These are phyloP conservation scores for Atta cephalotes DNA, from an alignment of 1,140 invertebrate genomes.

Conservation along the genomic window DNA sequence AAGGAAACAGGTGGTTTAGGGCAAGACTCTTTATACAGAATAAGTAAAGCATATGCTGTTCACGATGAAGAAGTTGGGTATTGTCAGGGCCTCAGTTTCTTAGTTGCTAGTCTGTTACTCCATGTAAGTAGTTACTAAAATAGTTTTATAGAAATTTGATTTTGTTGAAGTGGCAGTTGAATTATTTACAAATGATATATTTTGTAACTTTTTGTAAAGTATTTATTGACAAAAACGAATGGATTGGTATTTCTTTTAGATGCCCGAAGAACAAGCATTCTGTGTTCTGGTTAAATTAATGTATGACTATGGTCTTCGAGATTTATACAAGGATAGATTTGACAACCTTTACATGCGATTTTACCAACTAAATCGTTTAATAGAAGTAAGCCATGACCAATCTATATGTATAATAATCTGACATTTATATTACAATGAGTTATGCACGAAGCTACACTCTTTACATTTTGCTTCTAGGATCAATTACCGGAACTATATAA, in stretches of 20 bases:
- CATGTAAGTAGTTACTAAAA: constrained; percentile 91
- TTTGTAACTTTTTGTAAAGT: constrained; percentile 26
- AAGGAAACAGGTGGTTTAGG: constrained; percentile 96
- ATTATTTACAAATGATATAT: background rate
- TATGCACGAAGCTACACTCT: constrained; percentile 7
- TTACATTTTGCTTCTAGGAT: constrained; percentile 88
- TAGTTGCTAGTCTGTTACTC: constrained; percentile 97
- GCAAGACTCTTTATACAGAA: constrained; percentile 97
- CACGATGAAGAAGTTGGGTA: constrained; percentile 99
- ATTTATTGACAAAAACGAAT: constrained; percentile 52
- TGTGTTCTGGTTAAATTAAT: constrained; percentile 98
- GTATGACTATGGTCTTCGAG: constrained; percentile 97
- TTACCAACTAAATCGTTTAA: constrained; percentile 98
- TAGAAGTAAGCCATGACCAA: constrained; percentile 90
- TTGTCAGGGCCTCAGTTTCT: constrained; percentile 99
- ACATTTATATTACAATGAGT: background rate
- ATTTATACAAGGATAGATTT: constrained; percentile 98
- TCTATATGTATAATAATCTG: background rate
- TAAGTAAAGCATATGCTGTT: constrained; percentile 98
- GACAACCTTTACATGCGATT: constrained; percentile 97
- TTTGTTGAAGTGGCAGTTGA: background rate
- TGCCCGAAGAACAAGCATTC: constrained; percentile 99
- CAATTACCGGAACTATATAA: constrained; percentile 95
- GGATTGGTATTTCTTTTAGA: constrained; percentile 88
- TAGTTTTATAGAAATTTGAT: constrained; percentile 25